Percentiles rank a stretch among this genome's conserved stretches.
Evolutionary conservation across 1,140 invertebrate genomes (phyloP).

Genomic region (Ceratina calcarata): DNA sequence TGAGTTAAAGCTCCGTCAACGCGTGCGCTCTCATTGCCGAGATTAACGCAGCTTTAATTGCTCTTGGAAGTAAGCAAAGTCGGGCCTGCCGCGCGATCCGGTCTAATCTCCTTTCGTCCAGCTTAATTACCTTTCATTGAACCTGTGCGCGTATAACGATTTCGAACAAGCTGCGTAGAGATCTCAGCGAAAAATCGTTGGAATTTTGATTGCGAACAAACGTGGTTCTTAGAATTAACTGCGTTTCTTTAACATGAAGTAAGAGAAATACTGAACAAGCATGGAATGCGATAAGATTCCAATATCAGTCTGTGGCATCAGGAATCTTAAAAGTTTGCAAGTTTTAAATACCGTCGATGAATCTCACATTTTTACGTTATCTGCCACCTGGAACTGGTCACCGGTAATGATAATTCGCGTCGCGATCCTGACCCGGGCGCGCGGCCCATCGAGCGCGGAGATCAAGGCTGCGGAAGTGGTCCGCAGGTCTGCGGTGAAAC

Average conservation of each 20-base stretch:
- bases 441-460: conserved; percentile 4
- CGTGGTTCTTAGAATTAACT: not conserved
- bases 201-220: not conserved
- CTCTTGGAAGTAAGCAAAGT: conserved; percentile 38
- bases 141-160: not conserved
- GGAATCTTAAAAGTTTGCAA: not conserved
- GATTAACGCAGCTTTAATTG: conserved; percentile 76
- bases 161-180: not conserved
- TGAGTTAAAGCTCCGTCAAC: conserved; percentile 60
- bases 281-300: too few species aligned
- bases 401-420: not conserved
- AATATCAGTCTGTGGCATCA: not conserved
- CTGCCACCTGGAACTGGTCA: conserved; percentile 1
- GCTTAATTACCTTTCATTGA: conserved; percentile 22
- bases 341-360: not conserved
- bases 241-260: too few species aligned
- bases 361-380: not conserved
- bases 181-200: not conserved
- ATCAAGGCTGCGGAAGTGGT: conserved; percentile 47
- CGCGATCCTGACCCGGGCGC: not conserved
- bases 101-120: conserved; percentile 14
- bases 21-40: conserved; percentile 52
- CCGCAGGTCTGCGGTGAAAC: conserved; percentile 27
- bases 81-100: not conserved
- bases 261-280: not conserved